Evolutionary conservation across 1,140 invertebrate genomes (phyloP).

Genomic region (Macrosteles quadrilineatus): DNA sequence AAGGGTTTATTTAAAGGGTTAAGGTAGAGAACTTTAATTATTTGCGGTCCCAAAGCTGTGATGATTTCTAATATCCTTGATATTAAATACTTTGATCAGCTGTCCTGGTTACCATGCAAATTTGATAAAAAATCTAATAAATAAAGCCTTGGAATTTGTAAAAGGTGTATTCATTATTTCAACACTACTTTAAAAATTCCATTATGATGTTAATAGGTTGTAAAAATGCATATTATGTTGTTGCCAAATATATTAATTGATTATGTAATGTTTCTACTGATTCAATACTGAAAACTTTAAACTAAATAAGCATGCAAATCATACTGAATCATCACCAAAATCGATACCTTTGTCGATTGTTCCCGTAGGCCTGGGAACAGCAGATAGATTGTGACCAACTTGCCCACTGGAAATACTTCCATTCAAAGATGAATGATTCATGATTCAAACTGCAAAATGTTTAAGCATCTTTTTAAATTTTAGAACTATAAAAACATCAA

Average conservation of each 20-base stretch:
- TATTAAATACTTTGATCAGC: no score
- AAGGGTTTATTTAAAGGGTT: no score
- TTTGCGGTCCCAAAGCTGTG: no score
- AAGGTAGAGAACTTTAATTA: no score
- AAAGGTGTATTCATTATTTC: no score
- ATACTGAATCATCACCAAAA: background rate
- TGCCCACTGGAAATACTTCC: background rate
- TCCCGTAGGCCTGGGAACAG: background rate
- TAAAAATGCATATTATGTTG: background rate
- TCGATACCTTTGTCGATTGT: background rate
- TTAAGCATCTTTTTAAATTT: no score
- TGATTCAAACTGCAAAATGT: no score
- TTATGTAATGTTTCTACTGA: background rate
- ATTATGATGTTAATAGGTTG: background rate
- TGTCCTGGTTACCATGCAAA: no score
- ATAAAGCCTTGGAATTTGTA: background rate
- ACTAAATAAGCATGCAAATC: background rate
- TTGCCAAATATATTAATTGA: background rate
- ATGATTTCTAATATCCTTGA: no score
- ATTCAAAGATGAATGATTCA: constrained; percentile 20
- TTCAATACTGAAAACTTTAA: background rate
- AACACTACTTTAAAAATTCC: background rate
- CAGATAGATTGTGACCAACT: no score
- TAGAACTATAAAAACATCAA: no score
- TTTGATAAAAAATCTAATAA: background rate